phyloP scores from a whole-genome alignment of 2,888 invertebrate species.

The Labia minor region DNA sequence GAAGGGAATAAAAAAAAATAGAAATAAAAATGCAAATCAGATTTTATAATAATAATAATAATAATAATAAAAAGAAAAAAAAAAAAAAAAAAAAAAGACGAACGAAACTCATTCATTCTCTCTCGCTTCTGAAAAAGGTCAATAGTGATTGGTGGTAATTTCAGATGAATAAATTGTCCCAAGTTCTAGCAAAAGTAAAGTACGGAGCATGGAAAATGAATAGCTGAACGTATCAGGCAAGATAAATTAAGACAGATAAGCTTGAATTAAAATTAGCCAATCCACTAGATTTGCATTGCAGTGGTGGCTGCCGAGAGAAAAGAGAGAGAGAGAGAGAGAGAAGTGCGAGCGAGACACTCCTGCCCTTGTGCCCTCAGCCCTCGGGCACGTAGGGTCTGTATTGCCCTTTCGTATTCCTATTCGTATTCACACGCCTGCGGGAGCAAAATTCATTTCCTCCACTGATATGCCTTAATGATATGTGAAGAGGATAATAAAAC shows the following conservation, averaged over 20 bases:
- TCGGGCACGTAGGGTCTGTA: not conserved
- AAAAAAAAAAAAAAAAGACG: too few species aligned
- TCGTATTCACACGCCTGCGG: not conserved
- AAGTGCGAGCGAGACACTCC: too few species aligned
- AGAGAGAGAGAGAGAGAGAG: not conserved
- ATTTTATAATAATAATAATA: too few species aligned
- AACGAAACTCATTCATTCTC: not conserved
- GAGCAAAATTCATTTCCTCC: constrained; percentile 1
- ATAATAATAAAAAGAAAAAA: too few species aligned
- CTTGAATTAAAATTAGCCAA: constrained; percentile 7
- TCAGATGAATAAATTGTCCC: not conserved
- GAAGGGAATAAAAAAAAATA: too few species aligned
- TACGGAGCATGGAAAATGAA: not conserved
- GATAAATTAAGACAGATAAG: constrained; percentile 13
- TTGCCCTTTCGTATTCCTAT: not conserved
- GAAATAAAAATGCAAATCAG: too few species aligned
- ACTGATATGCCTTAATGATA: not conserved
- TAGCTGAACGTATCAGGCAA: not conserved
- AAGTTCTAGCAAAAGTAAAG: not conserved
- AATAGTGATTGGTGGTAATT: not conserved
- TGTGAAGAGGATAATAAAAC: constrained; percentile 5
- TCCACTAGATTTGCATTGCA: constrained; percentile 7
- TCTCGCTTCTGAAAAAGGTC: not conserved
- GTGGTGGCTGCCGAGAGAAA: not conserved
- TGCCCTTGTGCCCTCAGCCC: not conserved